A percentile compares a stretch with the other conserved stretches of the same genome.
Conservation (phyloP, 2,797 vertebrate genomes). For the Valencia hispanica region DNA sequence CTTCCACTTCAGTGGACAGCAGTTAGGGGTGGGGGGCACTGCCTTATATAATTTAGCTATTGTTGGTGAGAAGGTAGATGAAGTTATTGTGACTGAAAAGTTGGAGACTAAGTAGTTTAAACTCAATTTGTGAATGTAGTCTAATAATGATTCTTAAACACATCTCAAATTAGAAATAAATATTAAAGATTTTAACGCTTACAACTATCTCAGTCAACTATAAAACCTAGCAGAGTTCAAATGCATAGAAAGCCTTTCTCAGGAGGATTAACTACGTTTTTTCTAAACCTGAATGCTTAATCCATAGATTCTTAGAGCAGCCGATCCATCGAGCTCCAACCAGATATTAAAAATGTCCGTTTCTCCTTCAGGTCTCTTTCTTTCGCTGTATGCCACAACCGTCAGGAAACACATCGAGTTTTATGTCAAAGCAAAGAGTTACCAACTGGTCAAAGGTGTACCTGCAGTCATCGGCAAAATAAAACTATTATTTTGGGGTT, state of each 20-base stretch:
- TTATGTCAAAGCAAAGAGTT: too few species aligned
- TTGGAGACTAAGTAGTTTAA: background rate
- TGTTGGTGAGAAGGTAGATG: background rate
- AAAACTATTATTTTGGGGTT: too few species aligned
- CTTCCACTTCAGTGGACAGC: conserved; percentile 14
- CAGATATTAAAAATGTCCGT: background rate
- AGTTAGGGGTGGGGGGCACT: background rate
- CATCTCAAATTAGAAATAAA: background rate
- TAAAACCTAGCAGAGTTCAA: background rate
- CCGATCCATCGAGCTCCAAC: conserved; percentile 17
- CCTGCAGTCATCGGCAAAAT: too few species aligned
- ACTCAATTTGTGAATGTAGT: background rate
- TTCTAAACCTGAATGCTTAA: background rate
- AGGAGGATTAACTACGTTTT: background rate
- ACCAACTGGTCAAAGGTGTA: too few species aligned
- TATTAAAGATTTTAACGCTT: background rate
- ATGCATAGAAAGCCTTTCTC: background rate
- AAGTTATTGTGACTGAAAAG: background rate
- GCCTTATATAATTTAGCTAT: conserved; percentile 24
- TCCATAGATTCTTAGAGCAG: background rate
- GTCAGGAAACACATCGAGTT: too few species aligned
- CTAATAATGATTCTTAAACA: background rate
- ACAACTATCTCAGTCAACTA: background rate
- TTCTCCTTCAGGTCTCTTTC: background rate
- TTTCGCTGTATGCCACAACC: too few species aligned